Percentiles rank a stretch among this genome's conserved stretches.
Evolutionary conservation across 2,797 vertebrate genomes (phyloP).

Genomic region (Anguilla megastoma): DNA sequence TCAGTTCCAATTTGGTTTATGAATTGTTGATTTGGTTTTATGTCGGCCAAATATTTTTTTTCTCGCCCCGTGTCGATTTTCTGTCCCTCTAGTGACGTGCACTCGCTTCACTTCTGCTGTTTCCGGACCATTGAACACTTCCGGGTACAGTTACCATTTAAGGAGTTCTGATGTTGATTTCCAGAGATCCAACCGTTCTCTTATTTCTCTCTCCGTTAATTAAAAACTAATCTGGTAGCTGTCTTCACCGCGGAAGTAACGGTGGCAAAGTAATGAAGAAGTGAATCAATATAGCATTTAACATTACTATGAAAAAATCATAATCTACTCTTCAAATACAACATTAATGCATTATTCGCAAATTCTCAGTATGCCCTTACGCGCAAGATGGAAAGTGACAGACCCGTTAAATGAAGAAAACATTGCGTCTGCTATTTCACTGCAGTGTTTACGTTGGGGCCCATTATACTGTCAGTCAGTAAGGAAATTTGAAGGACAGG

Average conservation of each 20-base stretch:
- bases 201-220: background rate
- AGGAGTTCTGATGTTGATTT: constrained; percentile 10
- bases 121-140: constrained; percentile 78
- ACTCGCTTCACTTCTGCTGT: constrained; percentile 75
- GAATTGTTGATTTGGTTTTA: constrained; percentile 48
- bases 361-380: background rate
- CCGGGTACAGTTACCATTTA: constrained; percentile 63
- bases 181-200: background rate
- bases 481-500: constrained; percentile 16
- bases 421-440: background rate
- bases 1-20: constrained; percentile 36
- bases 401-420: background rate
- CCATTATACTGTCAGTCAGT: background rate
- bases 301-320: background rate
- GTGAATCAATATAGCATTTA: background rate
- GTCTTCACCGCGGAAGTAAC: background rate
- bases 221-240: background rate
- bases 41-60: constrained; percentile 61
- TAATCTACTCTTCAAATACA: background rate
- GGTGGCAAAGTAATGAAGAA: background rate
- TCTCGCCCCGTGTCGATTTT: constrained; percentile 67
- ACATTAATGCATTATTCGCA: background rate
- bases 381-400: background rate
- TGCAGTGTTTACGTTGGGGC: background rate
- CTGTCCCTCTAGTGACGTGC: constrained; percentile 72